phyloP scores from a whole-genome alignment of 1,140 invertebrate species.

The Liolophura sinensis region DNA sequence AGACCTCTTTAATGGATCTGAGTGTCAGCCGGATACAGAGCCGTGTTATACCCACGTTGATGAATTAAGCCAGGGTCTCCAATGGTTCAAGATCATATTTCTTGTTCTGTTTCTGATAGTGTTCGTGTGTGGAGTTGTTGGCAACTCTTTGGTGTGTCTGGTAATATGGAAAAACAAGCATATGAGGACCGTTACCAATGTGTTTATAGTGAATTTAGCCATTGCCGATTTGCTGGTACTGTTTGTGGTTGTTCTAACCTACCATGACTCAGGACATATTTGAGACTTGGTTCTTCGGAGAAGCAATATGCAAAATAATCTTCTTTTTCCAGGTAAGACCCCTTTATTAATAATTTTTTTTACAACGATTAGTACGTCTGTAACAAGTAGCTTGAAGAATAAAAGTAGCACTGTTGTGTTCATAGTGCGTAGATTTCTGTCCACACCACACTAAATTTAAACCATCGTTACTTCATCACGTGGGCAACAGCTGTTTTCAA shows the following conservation, averaged over 20 bases:
- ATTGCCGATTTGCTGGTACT: constrained; percentile 90
- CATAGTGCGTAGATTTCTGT: no score
- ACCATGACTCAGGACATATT: constrained; percentile 89
- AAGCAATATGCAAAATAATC: constrained; percentile 78
- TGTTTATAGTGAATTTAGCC: constrained; percentile 90
- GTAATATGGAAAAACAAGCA: constrained; percentile 82
- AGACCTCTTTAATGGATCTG: no score
- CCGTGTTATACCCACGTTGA: no score
- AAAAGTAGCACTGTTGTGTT: no score
- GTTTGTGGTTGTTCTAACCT: constrained; percentile 79
- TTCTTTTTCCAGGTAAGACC: constrained; percentile 81
- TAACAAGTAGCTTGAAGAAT: no score
- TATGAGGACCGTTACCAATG: constrained; percentile 90
- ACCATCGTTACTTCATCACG: no score
- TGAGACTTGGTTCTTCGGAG: constrained; percentile 87
- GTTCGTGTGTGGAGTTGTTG: constrained; percentile 78
- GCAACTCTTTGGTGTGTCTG: constrained; percentile 84
- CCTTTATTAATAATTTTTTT: background rate
- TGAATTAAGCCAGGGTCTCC: no score
- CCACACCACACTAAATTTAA: no score
- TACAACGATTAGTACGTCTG: background rate
- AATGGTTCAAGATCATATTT: constrained; percentile 53
- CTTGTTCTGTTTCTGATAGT: constrained; percentile 71
- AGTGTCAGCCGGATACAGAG: no score
- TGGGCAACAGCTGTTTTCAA: no score